These are phyloP conservation scores for Syrista parreyssii DNA, from an alignment of 2,888 invertebrate genomes.

Conservation along the genomic window DNA sequence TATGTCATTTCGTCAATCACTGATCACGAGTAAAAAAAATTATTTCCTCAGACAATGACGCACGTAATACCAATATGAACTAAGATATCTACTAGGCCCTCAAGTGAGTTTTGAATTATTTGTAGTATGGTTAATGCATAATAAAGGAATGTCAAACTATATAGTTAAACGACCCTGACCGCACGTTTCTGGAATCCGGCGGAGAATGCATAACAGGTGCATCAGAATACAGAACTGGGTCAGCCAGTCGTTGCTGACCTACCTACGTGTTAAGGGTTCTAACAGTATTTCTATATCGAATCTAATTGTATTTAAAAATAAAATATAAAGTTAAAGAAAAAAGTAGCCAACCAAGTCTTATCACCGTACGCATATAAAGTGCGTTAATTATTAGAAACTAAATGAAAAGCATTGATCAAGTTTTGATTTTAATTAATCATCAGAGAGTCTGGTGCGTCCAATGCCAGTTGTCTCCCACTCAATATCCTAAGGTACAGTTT, in stretches of 20 bases:
- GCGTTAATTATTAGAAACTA: background rate
- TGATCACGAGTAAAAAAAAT: background rate
- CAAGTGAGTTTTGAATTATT: background rate
- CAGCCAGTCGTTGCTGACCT: background rate
- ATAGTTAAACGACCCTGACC: background rate
- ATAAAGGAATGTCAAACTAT: background rate
- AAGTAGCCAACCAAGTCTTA: background rate
- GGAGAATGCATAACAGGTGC: background rate
- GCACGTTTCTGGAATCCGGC: background rate
- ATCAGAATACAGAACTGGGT: background rate
- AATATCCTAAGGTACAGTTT: background rate
- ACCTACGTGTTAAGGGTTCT: background rate
- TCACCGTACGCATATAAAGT: background rate
- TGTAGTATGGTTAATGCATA: background rate
- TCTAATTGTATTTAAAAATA: background rate
- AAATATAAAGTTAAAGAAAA: background rate
- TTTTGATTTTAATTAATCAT: background rate
- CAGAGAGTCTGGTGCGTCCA: background rate
- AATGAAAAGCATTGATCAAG: background rate
- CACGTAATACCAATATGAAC: background rate
- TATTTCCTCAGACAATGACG: background rate
- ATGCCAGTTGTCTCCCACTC: background rate
- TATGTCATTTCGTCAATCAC: background rate
- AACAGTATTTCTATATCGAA: background rate
- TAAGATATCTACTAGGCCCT: background rate